phyloP scores from a whole-genome alignment of 2,797 vertebrate species.

The Hyperoplus immaculatus region DNA sequence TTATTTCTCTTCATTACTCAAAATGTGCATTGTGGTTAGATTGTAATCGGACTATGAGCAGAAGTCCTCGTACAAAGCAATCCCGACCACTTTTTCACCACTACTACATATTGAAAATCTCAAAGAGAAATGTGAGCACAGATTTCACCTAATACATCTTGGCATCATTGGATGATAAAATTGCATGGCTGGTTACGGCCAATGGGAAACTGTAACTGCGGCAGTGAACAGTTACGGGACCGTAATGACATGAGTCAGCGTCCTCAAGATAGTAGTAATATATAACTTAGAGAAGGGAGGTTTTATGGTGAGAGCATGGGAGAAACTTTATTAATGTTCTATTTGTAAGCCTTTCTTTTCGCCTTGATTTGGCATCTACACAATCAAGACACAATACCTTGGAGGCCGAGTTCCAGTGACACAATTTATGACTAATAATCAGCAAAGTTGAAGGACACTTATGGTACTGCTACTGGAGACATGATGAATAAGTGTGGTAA shows the following conservation, averaged over 20 bases:
- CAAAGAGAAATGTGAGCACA: constrained; percentile 31
- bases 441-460: neutral
- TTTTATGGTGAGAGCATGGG: constrained; percentile 36
- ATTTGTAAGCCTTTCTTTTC: constrained; percentile 20
- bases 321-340: constrained; percentile 17
- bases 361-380: constrained; percentile 21
- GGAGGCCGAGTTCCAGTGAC: neutral
- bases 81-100: constrained; percentile 14
- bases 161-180: constrained; percentile 68
- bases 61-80: constrained; percentile 18
- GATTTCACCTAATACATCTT: constrained; percentile 50
- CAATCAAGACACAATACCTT: constrained; percentile 3
- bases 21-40: constrained; percentile 39
- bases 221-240: constrained; percentile 58
- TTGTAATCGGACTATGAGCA: constrained; percentile 38
- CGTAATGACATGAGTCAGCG: constrained; percentile 58
- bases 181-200: constrained; percentile 60
- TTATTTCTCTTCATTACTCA: constrained; percentile 44
- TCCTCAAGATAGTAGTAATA: constrained; percentile 38
- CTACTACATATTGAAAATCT: constrained; percentile 1
- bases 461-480: neutral
- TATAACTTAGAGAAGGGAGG: constrained; percentile 32
- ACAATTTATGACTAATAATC: neutral
- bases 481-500: constrained; percentile 1
- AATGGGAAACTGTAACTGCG: constrained; percentile 48